Base-by-base conservation (phyloP, 2,888 invertebrate species). In the Tyria jacobaeae region DNA sequence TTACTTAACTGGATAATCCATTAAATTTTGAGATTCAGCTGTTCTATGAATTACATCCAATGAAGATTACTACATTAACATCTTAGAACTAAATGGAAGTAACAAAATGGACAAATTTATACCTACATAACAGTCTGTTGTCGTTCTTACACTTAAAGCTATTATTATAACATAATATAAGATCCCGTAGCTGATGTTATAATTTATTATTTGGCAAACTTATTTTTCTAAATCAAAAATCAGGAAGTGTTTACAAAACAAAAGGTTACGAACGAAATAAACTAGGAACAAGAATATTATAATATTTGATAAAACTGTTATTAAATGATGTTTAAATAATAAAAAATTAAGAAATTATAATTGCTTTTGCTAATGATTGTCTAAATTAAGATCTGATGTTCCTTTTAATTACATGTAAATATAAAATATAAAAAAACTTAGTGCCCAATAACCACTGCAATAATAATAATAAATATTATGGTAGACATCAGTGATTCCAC, bases 81-180 rank as follows among this genome's bases (percentile, higher is more conserved):
- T 75, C 78, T 78, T 81, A 82, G 25, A 56, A 52, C 71, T 81
- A 80, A 66, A 76, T 71, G 70, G 72, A 79, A 77, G 70, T 81
- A 82, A 83, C 82, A 82, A 83, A 75, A 68, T 79, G 76, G 83
- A 83, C 78, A 78, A 70, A 75, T 78, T 70, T 75, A 81, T 81
- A 83, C 76, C 80, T 85, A 85, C 73, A 79, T 84, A 87, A 84
- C 88, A 88, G 87, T 88, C 88, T 86, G 83, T 87, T 79, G 78
- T 82, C 63, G 74, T 79, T 82, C 67, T 81, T 79, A 82, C 79
- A 83, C 86, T 85, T 88, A 88, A 85, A 88, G 83, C 84, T 87
- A 88, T 60, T 68, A 60, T 77, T 77, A 75, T 70, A 84, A 80
- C 71, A 68, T 76, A 79, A 73, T 76, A 75, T 76, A 82, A 82